A percentile compares a stretch with the other conserved stretches of the same genome.
Evolutionary conservation across 2,888 invertebrate genomes (phyloP).

Genomic region (Acleris cristana): DNA sequence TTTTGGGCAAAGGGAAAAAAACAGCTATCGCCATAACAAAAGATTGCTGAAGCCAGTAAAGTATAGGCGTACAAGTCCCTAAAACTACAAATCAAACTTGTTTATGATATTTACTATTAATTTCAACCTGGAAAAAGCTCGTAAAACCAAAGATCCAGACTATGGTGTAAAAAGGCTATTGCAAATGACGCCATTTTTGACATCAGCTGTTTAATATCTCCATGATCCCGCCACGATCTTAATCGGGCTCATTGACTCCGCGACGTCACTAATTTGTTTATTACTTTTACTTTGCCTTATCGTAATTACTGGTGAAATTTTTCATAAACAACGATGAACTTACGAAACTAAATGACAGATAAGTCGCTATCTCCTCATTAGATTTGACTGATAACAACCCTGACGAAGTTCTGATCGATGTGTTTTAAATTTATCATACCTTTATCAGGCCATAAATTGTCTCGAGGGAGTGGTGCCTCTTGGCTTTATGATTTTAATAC

Average conservation of each 20-base stretch:
- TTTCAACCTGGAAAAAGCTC: too few relatives aligned
- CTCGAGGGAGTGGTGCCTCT: neutral
- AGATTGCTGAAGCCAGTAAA: too few relatives aligned
- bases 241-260: slow-evolving; percentile 27
- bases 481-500: neutral
- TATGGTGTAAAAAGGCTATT: neutral
- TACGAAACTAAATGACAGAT: slow-evolving; percentile 23
- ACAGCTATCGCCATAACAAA: too few relatives aligned
- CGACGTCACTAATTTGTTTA: slow-evolving; percentile 13
- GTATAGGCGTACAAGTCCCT: too few relatives aligned
- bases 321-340: slow-evolving; percentile 28
- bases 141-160: too few relatives aligned
- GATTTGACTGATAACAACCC: slow-evolving; percentile 27
- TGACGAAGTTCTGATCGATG: slow-evolving; percentile 17
- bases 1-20: too few relatives aligned
- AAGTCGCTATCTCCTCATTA: slow-evolving; percentile 21
- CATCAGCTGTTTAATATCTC: slow-evolving; percentile 8
- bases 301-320: slow-evolving; percentile 18
- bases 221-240: neutral
- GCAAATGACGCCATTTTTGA: neutral
- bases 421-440: slow-evolving; percentile 9
- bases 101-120: too few relatives aligned
- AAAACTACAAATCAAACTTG: too few relatives aligned
- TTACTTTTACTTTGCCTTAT: slow-evolving; percentile 20
- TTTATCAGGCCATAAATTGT: slow-evolving; percentile 12